A percentile compares a stretch with the other conserved stretches of the same genome.
Evolutionary conservation across 2,888 invertebrate species (phyloP).

Genomic region (Ectobius pallidus): DNA sequence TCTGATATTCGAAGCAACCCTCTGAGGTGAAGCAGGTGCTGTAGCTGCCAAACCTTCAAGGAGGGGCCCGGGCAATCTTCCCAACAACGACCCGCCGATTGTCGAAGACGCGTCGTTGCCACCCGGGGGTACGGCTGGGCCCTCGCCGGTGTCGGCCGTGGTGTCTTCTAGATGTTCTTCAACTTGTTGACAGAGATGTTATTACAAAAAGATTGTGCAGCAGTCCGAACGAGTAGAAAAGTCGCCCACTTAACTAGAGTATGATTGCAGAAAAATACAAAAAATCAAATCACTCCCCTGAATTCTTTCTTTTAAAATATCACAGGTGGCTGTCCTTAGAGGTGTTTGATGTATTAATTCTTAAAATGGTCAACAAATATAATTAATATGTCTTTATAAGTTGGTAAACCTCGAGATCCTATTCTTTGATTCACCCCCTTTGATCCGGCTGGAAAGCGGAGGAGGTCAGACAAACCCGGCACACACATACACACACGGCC

Average conservation of each 20-base stretch:
- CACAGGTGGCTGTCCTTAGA: no score
- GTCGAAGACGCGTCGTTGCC: background rate
- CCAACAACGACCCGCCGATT: slow-evolving; percentile 58
- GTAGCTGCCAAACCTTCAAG: slow-evolving; percentile 65
- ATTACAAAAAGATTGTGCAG: background rate
- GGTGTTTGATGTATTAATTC: no score
- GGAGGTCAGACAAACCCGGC: slow-evolving; percentile 27
- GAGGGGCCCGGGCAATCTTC: slow-evolving; percentile 70
- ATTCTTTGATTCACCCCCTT: background rate
- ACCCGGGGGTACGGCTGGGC: background rate
- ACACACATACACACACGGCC: slow-evolving; percentile 24
- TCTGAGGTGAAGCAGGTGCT: slow-evolving; percentile 63
- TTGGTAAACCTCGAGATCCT: background rate
- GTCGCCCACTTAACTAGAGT: no score
- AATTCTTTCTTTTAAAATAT: no score
- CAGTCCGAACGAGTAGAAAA: no score
- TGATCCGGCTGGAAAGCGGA: background rate
- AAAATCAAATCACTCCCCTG: no score
- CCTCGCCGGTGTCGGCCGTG: slow-evolving; percentile 17
- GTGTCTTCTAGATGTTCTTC: background rate
- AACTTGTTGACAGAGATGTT: background rate
- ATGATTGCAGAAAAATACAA: no score
- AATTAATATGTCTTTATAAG: no score
- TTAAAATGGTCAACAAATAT: no score
- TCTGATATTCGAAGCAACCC: slow-evolving; percentile 75